Evolutionary conservation across 2,888 invertebrate species (phyloP).

Genomic region (Cheilosia variabilis): DNA sequence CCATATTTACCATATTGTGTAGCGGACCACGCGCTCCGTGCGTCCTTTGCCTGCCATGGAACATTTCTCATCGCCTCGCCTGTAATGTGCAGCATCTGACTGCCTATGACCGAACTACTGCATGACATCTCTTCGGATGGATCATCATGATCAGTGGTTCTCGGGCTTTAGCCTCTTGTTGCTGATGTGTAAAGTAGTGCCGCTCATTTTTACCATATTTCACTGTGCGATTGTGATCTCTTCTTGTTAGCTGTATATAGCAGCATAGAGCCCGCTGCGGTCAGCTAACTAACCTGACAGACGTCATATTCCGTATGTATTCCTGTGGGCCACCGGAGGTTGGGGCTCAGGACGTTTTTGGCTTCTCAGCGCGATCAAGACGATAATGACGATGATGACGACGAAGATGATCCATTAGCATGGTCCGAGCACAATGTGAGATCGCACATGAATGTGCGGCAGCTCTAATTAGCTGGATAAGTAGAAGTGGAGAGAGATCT

Average conservation of each 20-base stretch:
- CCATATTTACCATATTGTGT: conserved; percentile 21
- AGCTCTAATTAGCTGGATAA: conserved; percentile 83
- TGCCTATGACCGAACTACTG: conserved; percentile 66
- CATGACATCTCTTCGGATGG: conserved; percentile 65
- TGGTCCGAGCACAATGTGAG: conserved; percentile 71
- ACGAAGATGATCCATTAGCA: conserved; percentile 74
- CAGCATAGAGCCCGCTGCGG: conserved; percentile 9
- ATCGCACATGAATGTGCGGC: conserved; percentile 80
- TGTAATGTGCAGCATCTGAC: conserved; percentile 28
- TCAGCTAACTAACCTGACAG: conserved; percentile 72
- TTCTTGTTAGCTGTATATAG: conserved; percentile 62
- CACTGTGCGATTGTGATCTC: conserved; percentile 71
- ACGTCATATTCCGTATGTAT: conserved; percentile 68
- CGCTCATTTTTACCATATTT: conserved; percentile 74
- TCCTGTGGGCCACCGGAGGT: conserved; percentile 58
- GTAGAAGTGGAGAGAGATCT: conserved; percentile 81
- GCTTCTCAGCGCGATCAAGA: conserved; percentile 42
- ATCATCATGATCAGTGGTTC: conserved; percentile 59
- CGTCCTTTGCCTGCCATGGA: conserved; percentile 18
- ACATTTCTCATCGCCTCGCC: conserved; percentile 61
- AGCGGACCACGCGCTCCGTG: conserved; percentile 21
- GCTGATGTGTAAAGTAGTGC: conserved; percentile 54
- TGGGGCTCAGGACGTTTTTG: conserved; percentile 51
- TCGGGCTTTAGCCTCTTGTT: conserved; percentile 25
- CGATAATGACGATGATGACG: conserved; percentile 57